Evolutionary conservation across 37 sponge, comb jelly and placozoan genomes (phyloP), one percentile per base, ranked within the genome.

Genomic region (Aphrocallistes beatrix): DNA sequence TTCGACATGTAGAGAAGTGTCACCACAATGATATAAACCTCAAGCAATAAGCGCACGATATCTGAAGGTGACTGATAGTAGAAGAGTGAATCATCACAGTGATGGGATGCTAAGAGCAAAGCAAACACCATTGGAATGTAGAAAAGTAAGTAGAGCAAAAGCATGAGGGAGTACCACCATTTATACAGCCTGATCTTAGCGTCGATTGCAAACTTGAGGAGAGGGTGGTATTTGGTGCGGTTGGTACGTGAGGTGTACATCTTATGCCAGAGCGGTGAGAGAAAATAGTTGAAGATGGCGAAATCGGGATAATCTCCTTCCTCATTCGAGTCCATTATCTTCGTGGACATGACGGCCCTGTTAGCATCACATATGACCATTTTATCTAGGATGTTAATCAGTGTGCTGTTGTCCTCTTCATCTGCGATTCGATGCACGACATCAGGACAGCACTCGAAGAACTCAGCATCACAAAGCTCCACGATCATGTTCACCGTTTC

Each of bases 401-500:
- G 75, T 25, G 75, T 60, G 6, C n/a, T 60, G 34, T 60, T 60
- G 75, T 60, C 75, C n/a, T 60, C 75, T 60, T 60, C 75, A 28
- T 60, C 34, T 32, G 21, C 75, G n/a, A 60, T 60, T 30, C n/a
- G 10, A 13, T 60, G 75, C 21, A 60, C 75, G 75, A 60, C 75
- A 60, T 60, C 75, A 19, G 75, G 75, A 28, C 75, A 60, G 25
- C 32, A 21, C n/a, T 60, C 75, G n/a, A 60, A 60, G 75, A 60
- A 60, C n/a, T 60, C 75, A 3, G 75, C 8, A 60, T 60, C 75
- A 60, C 75, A 60, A 6, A 13, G 8, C 34, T 60, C 3, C n/a
- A 60, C 34, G 3, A 60, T 32, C 8, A 60, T 19, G 34, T 60
- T 60, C 34, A 60, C 75, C 3, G 75, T 60, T 13, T 60, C 75